These are phyloP conservation scores for Oreochromis grahami DNA, from an alignment of 2,797 vertebrate species.

Conservation along the genomic window DNA sequence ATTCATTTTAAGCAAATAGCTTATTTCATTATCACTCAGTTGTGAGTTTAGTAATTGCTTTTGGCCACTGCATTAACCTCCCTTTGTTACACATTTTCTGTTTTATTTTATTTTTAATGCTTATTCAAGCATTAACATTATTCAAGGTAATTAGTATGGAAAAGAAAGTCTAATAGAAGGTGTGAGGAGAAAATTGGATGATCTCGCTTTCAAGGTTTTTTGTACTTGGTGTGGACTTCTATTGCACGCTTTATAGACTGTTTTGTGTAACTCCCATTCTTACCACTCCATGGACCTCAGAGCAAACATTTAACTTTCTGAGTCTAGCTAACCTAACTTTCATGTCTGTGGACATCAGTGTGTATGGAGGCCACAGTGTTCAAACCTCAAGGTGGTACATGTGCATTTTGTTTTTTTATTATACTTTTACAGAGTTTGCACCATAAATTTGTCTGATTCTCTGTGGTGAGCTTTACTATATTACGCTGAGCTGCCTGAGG, in stretches of 20 bases:
- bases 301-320: neutral
- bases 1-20: neutral
- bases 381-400: neutral
- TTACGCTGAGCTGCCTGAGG: neutral
- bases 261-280: neutral
- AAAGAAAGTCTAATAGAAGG: neutral
- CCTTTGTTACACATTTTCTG: neutral
- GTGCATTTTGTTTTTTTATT: fast-evolving
- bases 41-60: neutral
- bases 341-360: neutral
- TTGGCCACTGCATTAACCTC: neutral
- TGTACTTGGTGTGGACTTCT: neutral
- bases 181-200: neutral
- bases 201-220: neutral
- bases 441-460: neutral
- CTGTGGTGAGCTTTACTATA: neutral
- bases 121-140: neutral
- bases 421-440: neutral
- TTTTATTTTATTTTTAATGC: neutral
- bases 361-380: neutral
- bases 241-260: neutral
- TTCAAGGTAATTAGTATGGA: neutral
- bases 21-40: neutral
- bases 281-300: neutral
- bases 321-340: neutral